phyloP scores from a whole-genome alignment of 2,113 vertebrate species.

The Corydoras sp. region DNA sequence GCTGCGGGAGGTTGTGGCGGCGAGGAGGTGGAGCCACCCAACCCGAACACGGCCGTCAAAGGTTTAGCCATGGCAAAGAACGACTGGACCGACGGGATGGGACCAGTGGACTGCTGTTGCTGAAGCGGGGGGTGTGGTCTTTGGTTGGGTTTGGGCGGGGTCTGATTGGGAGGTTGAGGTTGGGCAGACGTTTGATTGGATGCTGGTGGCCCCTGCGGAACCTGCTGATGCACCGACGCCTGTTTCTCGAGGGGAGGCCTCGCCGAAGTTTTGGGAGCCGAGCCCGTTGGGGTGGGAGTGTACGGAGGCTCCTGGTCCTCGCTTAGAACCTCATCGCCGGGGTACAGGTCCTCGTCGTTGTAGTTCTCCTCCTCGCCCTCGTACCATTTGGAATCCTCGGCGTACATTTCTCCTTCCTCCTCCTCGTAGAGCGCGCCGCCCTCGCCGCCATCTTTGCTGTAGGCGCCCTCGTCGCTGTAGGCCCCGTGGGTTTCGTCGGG shows the following conservation, averaged over 20 bases:
- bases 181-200: not conserved
- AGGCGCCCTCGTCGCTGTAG: conserved; percentile 78
- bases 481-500: conserved; percentile 77
- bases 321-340: conserved; percentile 60
- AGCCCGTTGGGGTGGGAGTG: conserved; percentile 63
- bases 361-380: conserved; percentile 60
- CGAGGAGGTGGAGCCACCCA: conserved; percentile 43
- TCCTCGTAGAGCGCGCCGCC: conserved; percentile 70
- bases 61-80: conserved; percentile 72
- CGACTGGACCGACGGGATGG: conserved; percentile 54
- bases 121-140: conserved; percentile 43
- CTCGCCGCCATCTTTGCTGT: conserved; percentile 81
- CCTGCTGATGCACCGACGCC: conserved; percentile 61
- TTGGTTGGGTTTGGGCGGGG: conserved; percentile 36
- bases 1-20: conserved; percentile 47
- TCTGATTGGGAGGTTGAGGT: conserved; percentile 33
- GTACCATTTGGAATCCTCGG: conserved; percentile 61
- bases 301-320: conserved; percentile 65
- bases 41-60: conserved; percentile 62
- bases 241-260: conserved; percentile 71
- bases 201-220: conserved; percentile 38
- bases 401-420: conserved; percentile 63
- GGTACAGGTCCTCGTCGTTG: conserved; percentile 62
- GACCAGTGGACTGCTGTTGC: conserved; percentile 39
- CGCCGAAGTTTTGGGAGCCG: conserved; percentile 38